A percentile compares a stretch with the other conserved stretches of the same genome.
Evolutionary conservation across 2,888 invertebrate species (phyloP).

Genomic region (Bombylius major): DNA sequence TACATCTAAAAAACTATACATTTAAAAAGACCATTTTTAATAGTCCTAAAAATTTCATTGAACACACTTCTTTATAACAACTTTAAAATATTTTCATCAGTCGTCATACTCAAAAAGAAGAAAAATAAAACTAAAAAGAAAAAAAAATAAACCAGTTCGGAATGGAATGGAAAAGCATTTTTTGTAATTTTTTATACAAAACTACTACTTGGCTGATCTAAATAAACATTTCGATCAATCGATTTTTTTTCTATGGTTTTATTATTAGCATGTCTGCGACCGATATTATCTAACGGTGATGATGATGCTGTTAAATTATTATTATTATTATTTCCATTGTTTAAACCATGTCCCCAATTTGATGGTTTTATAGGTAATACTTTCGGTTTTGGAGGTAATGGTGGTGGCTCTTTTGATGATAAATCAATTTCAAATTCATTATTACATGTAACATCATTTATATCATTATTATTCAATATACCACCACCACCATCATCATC

Average conservation of each 20-base stretch:
- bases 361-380: constrained; percentile 50
- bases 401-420: constrained; percentile 43
- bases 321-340: constrained; percentile 4
- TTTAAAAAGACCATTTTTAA: too few species aligned
- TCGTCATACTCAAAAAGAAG: too few species aligned
- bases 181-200: constrained; percentile 39
- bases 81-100: too few species aligned
- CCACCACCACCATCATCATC: background rate
- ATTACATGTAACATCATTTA: background rate
- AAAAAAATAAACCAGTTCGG: too few species aligned
- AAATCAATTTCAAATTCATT: constrained; percentile 10
- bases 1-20: too few species aligned
- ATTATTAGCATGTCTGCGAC: constrained; percentile 18
- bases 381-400: constrained; percentile 63
- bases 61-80: too few species aligned
- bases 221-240: constrained; percentile 37
- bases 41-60: too few species aligned
- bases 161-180: too few species aligned
- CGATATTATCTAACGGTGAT: constrained; percentile 20
- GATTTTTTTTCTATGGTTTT: constrained; percentile 20
- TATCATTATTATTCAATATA: background rate
- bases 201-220: constrained; percentile 52
- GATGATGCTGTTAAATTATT: constrained; percentile 3
- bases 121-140: too few species aligned
- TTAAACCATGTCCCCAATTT: constrained; percentile 39